Evolutionary conservation across 2,113 vertebrate genomes (phyloP).

Genomic region (Saccopteryx leptura): DNA sequence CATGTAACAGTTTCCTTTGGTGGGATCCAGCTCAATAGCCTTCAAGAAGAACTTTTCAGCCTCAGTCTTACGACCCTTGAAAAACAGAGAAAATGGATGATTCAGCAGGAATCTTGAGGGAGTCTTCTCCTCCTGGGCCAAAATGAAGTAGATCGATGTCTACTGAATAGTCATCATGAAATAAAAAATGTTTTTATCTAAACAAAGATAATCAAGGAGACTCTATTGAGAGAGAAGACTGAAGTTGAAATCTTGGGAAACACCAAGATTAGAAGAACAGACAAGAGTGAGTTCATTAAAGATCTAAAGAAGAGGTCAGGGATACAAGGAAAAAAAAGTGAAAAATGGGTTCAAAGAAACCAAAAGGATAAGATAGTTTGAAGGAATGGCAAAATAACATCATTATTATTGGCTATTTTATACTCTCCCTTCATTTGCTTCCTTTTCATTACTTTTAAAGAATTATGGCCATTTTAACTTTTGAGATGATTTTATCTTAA

Average conservation of each 20-base stretch:
- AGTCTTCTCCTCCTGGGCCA: background rate
- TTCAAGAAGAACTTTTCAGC: conserved; percentile 98
- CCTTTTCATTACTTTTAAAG: conserved; percentile 1
- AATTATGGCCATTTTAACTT: background rate
- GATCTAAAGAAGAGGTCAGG: background rate
- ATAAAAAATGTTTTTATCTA: background rate
- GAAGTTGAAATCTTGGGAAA: conserved; percentile 9
- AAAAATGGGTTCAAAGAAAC: background rate
- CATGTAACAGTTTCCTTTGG: conserved; percentile 99
- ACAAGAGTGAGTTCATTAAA: background rate
- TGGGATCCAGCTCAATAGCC: conserved; percentile 97
- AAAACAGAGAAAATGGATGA: conserved; percentile 80
- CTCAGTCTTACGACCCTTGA: conserved; percentile 96
- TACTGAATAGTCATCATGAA: background rate
- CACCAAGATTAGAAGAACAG: background rate
- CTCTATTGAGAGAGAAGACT: background rate
- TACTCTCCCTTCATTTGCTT: background rate
- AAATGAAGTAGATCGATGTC: background rate
- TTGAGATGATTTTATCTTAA: background rate
- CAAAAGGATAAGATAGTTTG: background rate
- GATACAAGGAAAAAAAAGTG: background rate
- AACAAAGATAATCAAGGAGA: background rate
- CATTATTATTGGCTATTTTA: background rate
- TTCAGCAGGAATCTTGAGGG: conserved; percentile 62
- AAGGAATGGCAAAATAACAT: background rate